These are phyloP conservation scores for Cremastobaeus sp. DNA, from an alignment of 2,888 invertebrate genomes.

Conservation along the genomic window DNA sequence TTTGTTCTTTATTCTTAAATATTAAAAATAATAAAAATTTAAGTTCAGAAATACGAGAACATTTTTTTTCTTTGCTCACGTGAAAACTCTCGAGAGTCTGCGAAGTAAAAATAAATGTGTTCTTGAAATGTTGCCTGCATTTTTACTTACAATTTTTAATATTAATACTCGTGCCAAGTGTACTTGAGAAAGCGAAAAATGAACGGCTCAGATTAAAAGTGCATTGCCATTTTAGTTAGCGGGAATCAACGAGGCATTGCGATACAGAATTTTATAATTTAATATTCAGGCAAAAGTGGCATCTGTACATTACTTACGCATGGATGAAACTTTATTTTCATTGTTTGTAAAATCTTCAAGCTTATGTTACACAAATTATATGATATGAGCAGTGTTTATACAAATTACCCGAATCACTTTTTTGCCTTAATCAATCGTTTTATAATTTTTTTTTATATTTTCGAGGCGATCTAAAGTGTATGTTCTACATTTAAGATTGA, in stretches of 20 bases:
- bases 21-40: too few relatives aligned
- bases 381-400: background rate
- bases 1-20: too few relatives aligned
- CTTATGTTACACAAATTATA: background rate
- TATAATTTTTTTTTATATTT: background rate
- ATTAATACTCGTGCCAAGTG: constrained; percentile 1
- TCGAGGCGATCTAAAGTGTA: too few relatives aligned
- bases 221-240: constrained; percentile 27
- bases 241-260: constrained; percentile 32
- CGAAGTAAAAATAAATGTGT: too few relatives aligned
- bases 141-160: constrained; percentile 15
- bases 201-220: constrained; percentile 21
- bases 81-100: too few relatives aligned
- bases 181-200: constrained; percentile 38
- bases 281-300: constrained; percentile 1
- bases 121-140: too few relatives aligned
- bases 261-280: constrained; percentile 23
- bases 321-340: constrained; percentile 1
- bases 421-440: too few relatives aligned
- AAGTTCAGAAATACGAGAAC: too few relatives aligned
- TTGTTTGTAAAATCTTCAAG: background rate
- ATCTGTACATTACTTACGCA: constrained; percentile 6
- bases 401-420: too few relatives aligned
- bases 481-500: too few relatives aligned
- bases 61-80: too few relatives aligned